These are phyloP conservation scores for Augiades crinisus DNA, from an alignment of 2,888 invertebrate species.

Conservation along the genomic window DNA sequence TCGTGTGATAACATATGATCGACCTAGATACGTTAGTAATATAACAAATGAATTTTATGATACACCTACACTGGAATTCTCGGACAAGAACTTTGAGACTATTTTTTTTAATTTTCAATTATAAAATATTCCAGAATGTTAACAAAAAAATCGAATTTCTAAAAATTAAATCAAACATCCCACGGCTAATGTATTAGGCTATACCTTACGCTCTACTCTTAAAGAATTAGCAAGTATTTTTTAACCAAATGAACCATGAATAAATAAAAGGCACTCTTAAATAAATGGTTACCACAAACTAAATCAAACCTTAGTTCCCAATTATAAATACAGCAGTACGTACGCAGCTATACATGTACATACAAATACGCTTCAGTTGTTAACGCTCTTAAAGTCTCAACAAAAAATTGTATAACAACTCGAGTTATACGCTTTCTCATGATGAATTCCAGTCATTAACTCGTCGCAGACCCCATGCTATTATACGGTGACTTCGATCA, in stretches of 20 bases:
- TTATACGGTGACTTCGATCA: not conserved
- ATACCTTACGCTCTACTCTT: no score
- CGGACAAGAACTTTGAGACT: no score
- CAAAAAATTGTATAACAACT: slow-evolving; percentile 9
- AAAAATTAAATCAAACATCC: no score
- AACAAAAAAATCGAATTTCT: no score
- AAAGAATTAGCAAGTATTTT: no score
- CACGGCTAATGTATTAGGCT: no score
- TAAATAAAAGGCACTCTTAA: no score
- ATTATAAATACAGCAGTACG: not conserved
- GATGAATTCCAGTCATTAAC: slow-evolving; percentile 16
- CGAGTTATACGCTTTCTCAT: slow-evolving; percentile 12
- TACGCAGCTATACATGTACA: not conserved
- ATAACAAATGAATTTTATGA: not conserved
- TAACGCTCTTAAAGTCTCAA: not conserved
- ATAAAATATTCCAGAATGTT: no score
- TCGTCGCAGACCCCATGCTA: slow-evolving; percentile 19
- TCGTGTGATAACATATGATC: not conserved
- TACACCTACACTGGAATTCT: no score
- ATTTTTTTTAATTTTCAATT: no score
- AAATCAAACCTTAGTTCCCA: not conserved
- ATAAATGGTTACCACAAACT: no score
- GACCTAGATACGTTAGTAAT: not conserved
- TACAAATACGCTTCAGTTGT: not conserved
- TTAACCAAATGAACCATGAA: no score